Evolutionary conservation across 1,140 invertebrate species (phyloP), one percentile per base, ranked within the genome.

Genomic region (Acromyrmex heyeri): DNA sequence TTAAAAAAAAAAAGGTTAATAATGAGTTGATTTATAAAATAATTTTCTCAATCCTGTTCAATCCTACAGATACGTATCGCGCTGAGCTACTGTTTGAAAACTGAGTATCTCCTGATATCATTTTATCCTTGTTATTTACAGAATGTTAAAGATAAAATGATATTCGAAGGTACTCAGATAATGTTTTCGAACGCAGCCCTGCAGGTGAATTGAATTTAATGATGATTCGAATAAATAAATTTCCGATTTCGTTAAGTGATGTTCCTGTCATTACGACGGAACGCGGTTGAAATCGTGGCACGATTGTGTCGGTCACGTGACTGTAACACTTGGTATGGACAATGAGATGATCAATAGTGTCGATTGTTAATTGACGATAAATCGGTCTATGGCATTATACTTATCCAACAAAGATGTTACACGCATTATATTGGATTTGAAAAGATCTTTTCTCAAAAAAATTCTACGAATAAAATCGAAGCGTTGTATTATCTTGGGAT

Each of bases 381-480:
- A 62, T 48, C 10, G 57, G 34, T 75, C 21, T 48, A 14, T 16
- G 34, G 44, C 12, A 12, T 57, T 44, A 14, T 34, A 59, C 24
- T 16, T 77, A 61, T 62, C 10, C 16, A n/a, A 10, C 12, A 12
- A 59, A 69, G 30, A 34, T 3, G 12, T 44, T 16, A 50, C 30
- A 55, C 34, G 50, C 77, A 57, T 1, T 34, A 67, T 86, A 86
- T 88, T n/a, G 24, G 27, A 16, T 89, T 79, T 61, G 6, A 44
- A n/a, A 82, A 61, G 69, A 44, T 79, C 59, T 88, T 67, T 67
- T 85, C 59, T 75, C 53, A 44, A 88, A 67, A 27, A 24, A 24
- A 44, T 0, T 50, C 48, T 14, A 53, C 18, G 30, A 73, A 30
- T 30, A 6, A 57, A 75, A 59, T 21, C 24, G 24, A 12, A 12